Percentiles rank a stretch among this genome's conserved stretches.
Evolutionary conservation across 2,797 vertebrate genomes (phyloP).

Genomic region (Enteromius treurensis): DNA sequence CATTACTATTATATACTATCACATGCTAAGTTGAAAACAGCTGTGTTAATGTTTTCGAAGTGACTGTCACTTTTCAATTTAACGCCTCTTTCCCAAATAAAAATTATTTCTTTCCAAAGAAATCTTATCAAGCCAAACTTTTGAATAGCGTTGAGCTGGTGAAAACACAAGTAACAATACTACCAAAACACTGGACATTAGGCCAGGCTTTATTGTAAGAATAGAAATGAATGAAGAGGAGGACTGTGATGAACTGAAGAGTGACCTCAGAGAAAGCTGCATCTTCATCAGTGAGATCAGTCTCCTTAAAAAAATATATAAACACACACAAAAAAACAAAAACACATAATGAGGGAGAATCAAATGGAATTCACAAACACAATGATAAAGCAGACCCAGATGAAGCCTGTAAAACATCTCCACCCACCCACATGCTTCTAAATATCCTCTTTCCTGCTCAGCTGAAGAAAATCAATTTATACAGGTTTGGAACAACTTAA

Average conservation of each 20-base stretch:
- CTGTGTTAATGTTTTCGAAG: neutral
- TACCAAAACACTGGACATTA: neutral
- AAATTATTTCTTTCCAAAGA: neutral
- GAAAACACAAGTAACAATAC: neutral
- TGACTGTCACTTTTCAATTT: neutral
- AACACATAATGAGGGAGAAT: slow-evolving; percentile 4
- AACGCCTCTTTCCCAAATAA: neutral
- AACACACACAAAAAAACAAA: slow-evolving; percentile 21
- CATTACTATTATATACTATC: neutral
- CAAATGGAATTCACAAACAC: slow-evolving; percentile 1
- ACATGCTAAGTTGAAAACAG: neutral
- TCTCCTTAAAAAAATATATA: slow-evolving; percentile 53
- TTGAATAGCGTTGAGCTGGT: neutral
- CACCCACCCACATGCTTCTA: neutral
- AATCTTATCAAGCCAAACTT: neutral
- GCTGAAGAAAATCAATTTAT: neutral
- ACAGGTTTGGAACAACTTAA: neutral
- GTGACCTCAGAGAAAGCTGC: slow-evolving; percentile 61
- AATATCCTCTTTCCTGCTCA: neutral
- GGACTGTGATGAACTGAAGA: slow-evolving; percentile 39
- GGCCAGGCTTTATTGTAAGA: neutral
- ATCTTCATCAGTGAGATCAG: slow-evolving; percentile 61
- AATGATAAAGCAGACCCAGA: neutral
- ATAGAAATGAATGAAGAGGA: neutral
- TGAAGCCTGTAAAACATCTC: neutral